These are phyloP conservation scores for Polypedilum pembai DNA, from an alignment of 1,140 invertebrate genomes.

Conservation along the genomic window DNA sequence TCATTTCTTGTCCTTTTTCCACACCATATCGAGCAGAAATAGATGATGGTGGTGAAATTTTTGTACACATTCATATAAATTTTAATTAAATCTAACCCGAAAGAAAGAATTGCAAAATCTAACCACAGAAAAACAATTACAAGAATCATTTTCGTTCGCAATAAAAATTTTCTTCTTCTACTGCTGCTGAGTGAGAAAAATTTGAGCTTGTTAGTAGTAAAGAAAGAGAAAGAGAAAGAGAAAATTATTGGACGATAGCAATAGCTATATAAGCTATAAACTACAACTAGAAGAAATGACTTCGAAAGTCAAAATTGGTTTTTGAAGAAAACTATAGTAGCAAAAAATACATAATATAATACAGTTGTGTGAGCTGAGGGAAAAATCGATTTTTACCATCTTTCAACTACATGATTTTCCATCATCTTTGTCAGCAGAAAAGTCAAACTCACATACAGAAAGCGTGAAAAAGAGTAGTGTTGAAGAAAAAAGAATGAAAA, in stretches of 20 bases:
- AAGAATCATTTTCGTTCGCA: conserved; percentile 12
- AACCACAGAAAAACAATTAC: conserved; percentile 17
- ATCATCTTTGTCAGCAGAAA: conserved; percentile 25
- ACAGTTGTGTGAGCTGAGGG: background rate
- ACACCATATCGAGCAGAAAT: too few species aligned
- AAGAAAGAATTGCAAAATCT: background rate
- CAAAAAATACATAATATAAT: background rate
- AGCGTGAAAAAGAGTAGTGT: background rate
- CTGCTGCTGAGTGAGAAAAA: background rate
- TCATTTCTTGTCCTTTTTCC: too few species aligned
- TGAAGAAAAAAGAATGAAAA: background rate
- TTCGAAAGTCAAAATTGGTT: background rate
- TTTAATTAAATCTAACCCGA: conserved; percentile 14
- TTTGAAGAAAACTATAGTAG: background rate
- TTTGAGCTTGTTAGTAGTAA: conserved; percentile 8
- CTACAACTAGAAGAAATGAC: background rate
- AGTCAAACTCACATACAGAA: background rate
- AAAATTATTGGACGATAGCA: background rate
- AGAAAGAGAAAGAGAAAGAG: background rate
- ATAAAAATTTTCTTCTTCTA: background rate
- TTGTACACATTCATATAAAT: conserved; percentile 8
- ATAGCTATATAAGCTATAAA: background rate
- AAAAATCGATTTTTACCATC: conserved; percentile 23
- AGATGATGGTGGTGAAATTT: too few species aligned
- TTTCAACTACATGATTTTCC: conserved; percentile 16